Evolutionary conservation across 30 jellyfish, hydroid and myxozoan species (phyloP).

Genomic region (Turritopsis dohrnii): DNA sequence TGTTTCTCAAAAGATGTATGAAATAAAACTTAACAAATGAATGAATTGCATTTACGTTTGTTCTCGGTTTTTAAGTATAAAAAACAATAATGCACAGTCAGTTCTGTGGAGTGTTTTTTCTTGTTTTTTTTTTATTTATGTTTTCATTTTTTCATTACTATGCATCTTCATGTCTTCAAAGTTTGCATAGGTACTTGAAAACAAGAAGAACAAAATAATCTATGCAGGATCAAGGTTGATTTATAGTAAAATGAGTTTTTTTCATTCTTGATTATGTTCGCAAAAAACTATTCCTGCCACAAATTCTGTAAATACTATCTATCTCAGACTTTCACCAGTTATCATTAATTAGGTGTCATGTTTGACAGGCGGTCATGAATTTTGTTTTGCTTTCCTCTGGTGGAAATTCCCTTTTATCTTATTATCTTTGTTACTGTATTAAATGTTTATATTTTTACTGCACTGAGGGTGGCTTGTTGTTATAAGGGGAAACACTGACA

Average conservation of each 20-base stretch:
- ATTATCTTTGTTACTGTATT: not conserved
- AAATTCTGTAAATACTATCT: not conserved
- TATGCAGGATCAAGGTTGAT: too few species aligned
- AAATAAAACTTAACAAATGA: slow-evolving; percentile 34
- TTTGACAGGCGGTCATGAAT: too few species aligned
- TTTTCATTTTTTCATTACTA: not conserved
- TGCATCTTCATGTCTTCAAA: not conserved
- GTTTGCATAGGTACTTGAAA: not conserved
- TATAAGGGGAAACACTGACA: not conserved
- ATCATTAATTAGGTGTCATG: too few species aligned
- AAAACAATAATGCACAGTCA: not conserved
- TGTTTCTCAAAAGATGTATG: slow-evolving; percentile 83
- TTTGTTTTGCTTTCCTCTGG: too few species aligned
- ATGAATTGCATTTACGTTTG: not conserved
- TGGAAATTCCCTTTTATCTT: too few species aligned
- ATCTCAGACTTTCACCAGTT: too few species aligned
- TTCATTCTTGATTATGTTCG: not conserved
- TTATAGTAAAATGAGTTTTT: not conserved
- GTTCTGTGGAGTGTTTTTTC: not conserved
- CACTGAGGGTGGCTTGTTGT: not conserved
- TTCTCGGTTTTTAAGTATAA: not conserved
- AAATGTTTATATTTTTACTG: not conserved
- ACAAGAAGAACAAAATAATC: too few species aligned
- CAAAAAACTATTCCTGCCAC: not conserved
- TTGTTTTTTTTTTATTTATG: too few species aligned